Conservation (phyloP, 2,797 vertebrate species). For the Vireo griseus region DNA sequence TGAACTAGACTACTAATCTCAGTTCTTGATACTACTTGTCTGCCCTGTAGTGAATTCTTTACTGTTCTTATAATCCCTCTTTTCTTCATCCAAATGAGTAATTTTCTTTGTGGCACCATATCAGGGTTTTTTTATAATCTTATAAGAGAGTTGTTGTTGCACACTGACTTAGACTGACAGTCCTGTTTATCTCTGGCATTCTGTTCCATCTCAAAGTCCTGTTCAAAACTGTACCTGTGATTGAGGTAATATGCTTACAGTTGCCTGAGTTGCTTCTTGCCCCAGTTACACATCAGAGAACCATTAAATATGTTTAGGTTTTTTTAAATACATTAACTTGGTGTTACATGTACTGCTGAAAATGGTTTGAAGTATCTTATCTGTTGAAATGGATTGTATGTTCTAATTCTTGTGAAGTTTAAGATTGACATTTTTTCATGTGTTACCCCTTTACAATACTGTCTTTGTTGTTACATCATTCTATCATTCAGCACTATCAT, state of each 20-base stretch:
- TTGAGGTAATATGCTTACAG: background rate
- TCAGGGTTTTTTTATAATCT: background rate
- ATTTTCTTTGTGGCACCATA: background rate
- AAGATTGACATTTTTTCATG: background rate
- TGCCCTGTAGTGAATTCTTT: background rate
- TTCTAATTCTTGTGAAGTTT: background rate
- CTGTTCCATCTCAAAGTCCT: background rate
- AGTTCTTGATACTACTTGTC: conserved; percentile 2
- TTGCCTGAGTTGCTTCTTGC: background rate
- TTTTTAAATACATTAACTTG: background rate
- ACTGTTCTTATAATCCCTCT: background rate
- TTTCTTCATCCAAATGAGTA: background rate
- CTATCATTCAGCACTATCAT: background rate
- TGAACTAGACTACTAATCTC: background rate
- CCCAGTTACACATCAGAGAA: background rate
- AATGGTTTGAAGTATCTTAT: background rate
- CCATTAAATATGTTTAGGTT: background rate
- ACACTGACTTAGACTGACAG: background rate
- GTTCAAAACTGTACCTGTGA: background rate
- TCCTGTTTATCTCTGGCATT: background rate
- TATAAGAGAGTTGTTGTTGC: background rate
- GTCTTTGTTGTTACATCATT: background rate
- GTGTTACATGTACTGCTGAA: background rate
- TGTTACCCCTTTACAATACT: background rate
- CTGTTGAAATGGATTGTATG: background rate